phyloP scores from a whole-genome alignment of 2,888 invertebrate species.

The Junonia oenone region DNA sequence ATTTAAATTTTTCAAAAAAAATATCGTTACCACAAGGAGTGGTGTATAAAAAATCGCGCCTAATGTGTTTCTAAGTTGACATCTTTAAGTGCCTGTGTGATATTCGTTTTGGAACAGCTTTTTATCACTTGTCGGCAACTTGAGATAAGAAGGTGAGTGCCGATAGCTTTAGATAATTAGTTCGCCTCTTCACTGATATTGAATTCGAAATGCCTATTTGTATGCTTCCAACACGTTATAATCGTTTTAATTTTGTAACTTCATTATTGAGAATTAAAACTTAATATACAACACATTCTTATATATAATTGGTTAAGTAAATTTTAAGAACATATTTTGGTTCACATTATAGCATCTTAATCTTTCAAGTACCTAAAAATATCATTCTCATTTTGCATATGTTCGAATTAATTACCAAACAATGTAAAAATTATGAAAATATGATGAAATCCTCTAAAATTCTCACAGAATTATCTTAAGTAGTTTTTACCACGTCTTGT shows the following conservation, averaged over 20 bases:
- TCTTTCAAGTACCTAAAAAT: no score
- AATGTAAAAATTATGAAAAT: background rate
- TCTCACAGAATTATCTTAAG: background rate
- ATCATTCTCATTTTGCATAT: no score
- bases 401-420: background rate
- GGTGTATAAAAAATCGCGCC: conserved; percentile 13
- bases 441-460: background rate
- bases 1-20: background rate
- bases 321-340: no score
- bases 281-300: no score
- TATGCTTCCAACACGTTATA: conserved; percentile 1
- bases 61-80: conserved; percentile 24
- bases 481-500: background rate
- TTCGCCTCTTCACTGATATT: conserved; percentile 41
- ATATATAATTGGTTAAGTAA: no score
- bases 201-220: conserved; percentile 21
- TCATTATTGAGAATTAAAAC: background rate
- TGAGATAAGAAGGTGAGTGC: conserved; percentile 71
- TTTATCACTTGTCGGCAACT: conserved; percentile 58
- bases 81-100: conserved; percentile 57
- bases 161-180: conserved; percentile 75
- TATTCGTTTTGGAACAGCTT: conserved; percentile 51
- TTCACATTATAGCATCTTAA: no score
- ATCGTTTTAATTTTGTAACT: background rate
- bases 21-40: conserved; percentile 11